Percentiles rank a stretch among this genome's conserved stretches.
Conservation (phyloP, 2,113 vertebrate species). For the Chionomys nivalis region DNA sequence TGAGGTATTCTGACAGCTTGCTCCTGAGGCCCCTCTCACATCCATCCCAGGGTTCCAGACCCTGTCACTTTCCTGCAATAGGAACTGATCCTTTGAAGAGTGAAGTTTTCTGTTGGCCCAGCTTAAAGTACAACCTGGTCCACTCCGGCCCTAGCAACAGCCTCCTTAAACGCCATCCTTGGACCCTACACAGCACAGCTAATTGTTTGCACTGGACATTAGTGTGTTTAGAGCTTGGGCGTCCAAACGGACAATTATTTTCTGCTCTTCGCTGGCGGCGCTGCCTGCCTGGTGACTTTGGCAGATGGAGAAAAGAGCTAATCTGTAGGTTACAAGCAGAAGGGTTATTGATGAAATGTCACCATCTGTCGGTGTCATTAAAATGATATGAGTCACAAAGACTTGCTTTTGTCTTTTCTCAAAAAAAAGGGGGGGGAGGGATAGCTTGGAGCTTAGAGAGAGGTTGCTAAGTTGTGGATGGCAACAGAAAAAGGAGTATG, state of each 20-base stretch:
- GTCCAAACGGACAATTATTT: slow-evolving; percentile 76
- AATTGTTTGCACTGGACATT: slow-evolving; percentile 73
- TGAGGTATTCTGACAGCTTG: slow-evolving; percentile 9
- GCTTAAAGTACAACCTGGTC: not conserved
- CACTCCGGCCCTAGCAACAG: slow-evolving; percentile 39
- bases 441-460: slow-evolving; percentile 47
- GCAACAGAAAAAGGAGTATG: not conserved
- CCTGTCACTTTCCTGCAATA: not conserved
- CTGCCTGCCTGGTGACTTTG: slow-evolving; percentile 73
- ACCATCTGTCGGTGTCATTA: slow-evolving; percentile 81
- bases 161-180: slow-evolving; percentile 47
- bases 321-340: slow-evolving; percentile 81
- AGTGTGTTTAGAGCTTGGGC: slow-evolving; percentile 68
- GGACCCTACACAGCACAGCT: slow-evolving; percentile 57
- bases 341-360: slow-evolving; percentile 82
- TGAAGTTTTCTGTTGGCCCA: not conserved
- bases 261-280: slow-evolving; percentile 73
- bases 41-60: not conserved
- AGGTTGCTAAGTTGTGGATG: slow-evolving; percentile 35
- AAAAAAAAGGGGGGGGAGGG: slow-evolving; percentile 64
- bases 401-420: slow-evolving; percentile 63
- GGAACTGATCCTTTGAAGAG: not conserved
- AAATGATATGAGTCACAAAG: slow-evolving; percentile 74
- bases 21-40: not conserved
- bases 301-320: slow-evolving; percentile 79